phyloP scores from a whole-genome alignment of 2,888 invertebrate genomes.

The Caenorhabditis sp. region DNA sequence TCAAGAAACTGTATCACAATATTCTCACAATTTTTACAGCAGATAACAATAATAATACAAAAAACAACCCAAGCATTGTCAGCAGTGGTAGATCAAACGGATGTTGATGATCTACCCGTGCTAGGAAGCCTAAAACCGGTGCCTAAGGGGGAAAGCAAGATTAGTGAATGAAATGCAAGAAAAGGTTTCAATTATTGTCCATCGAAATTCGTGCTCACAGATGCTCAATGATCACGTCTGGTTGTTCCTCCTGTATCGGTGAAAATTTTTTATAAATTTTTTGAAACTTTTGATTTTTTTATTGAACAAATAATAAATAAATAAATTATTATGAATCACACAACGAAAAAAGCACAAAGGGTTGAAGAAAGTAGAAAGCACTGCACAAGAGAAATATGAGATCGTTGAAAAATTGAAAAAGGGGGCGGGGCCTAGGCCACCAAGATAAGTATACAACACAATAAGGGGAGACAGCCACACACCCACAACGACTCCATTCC shows the following conservation, averaged over 20 bases:
- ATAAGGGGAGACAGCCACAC: too few relatives aligned
- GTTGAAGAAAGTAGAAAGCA: slow-evolving; percentile 29
- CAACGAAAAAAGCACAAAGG: slow-evolving; percentile 42
- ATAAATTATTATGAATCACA: slow-evolving; percentile 9
- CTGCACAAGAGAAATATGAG: slow-evolving; percentile 10
- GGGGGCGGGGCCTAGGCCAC: neutral
- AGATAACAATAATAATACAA: too few relatives aligned
- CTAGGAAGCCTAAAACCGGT: too few relatives aligned
- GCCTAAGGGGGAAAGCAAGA: too few relatives aligned
- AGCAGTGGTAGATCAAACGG: too few relatives aligned
- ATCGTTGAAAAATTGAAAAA: too few relatives aligned
- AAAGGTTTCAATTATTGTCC: neutral
- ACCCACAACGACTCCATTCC: too few relatives aligned
- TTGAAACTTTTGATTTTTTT: slow-evolving; percentile 1
- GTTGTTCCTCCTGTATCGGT: slow-evolving; percentile 50
- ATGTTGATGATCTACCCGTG: too few relatives aligned
- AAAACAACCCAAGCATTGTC: too few relatives aligned
- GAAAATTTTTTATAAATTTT: slow-evolving; percentile 7
- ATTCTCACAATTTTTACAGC: too few relatives aligned
- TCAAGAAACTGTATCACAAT: too few relatives aligned
- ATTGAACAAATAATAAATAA: slow-evolving; percentile 12
- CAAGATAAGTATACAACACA: slow-evolving; percentile 20
- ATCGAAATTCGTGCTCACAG: neutral
- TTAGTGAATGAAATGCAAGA: too few relatives aligned
- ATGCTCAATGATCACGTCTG: slow-evolving; percentile 60